phyloP scores from a whole-genome alignment of 2,888 invertebrate species.

The Cephus spinipes region DNA sequence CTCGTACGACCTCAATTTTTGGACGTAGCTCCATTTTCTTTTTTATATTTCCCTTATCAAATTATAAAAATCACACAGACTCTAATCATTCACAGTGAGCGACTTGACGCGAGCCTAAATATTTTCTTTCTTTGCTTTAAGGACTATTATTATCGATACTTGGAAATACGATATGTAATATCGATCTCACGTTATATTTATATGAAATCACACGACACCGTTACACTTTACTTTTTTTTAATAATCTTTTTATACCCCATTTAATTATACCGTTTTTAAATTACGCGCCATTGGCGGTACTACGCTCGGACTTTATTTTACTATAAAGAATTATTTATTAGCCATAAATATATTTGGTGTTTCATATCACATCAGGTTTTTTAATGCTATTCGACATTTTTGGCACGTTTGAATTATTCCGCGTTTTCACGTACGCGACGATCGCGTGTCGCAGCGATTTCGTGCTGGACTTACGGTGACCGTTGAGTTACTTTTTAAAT shows the following conservation, averaged over 20 bases:
- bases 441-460: not conserved
- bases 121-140: not conserved
- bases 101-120: not conserved
- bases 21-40: slow-evolving; percentile 46
- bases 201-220: not conserved
- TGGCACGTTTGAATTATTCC: slow-evolving; percentile 10
- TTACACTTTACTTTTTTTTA: not conserved
- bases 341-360: not conserved
- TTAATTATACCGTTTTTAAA: not conserved
- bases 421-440: not conserved
- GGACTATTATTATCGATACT: not conserved
- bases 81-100: not conserved
- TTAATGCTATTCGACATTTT: not conserved
- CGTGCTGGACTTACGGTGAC: not conserved
- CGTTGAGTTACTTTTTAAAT: not conserved
- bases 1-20: slow-evolving; percentile 61
- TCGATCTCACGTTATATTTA: not conserved
- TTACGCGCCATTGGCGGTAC: not conserved
- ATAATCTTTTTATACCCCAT: not conserved
- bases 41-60: slow-evolving; percentile 26
- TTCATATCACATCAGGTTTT: slow-evolving; percentile 15
- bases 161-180: not conserved
- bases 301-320: not conserved
- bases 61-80: slow-evolving; percentile 7
- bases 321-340: not conserved